Base-by-base conservation (phyloP, 2,113 vertebrate species). In the Festucalex cinctus region DNA sequence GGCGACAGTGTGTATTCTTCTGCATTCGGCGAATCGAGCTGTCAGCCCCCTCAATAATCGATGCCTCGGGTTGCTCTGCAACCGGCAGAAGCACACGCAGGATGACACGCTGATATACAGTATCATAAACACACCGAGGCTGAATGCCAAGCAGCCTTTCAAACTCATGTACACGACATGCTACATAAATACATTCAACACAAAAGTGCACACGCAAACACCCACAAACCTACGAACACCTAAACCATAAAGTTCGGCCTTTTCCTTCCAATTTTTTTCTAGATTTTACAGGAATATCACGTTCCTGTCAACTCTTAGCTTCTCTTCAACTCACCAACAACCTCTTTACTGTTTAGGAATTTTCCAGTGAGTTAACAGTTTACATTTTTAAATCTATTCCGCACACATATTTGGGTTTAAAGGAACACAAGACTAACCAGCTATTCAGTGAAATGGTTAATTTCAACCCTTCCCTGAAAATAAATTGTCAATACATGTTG, bases 1-100 rank as follows among this genome's bases (percentile, higher is more conserved):
- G 63, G 78, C 77, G 77, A 82, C 81, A 83, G 80, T 81, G 80
- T 73, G 83, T 83, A 72, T 86, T 76, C 73, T 76, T 6, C 77
- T 67, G 77, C 86, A 85, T 85, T 80, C 19, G 39, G 74, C 62
- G n/a, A 73, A 69, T 64, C 59, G 79, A 82, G 76, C 82, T 76
- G 77, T 76, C 77, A 78, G 69, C 57, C 75, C 76, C 84, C 84
- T 65, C 77, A 75, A 68, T 80, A 82, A 87, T 87, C 76, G 68
- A 87, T 86, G 84, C 65, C 59, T 75, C 20, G 36, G 74, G 73
- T 57, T 79, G 65, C 71, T 76, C 64, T 61, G 69, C 66, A 69
- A 32, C 79, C 71, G 41, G 63, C 70, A 68, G 77, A 77, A 68
- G 68, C 80, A 72, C 75, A 70, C 61, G 24, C 51, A 58, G 68